Conservation (phyloP, 2,888 invertebrate species). For the Lacanobia oleracea region DNA sequence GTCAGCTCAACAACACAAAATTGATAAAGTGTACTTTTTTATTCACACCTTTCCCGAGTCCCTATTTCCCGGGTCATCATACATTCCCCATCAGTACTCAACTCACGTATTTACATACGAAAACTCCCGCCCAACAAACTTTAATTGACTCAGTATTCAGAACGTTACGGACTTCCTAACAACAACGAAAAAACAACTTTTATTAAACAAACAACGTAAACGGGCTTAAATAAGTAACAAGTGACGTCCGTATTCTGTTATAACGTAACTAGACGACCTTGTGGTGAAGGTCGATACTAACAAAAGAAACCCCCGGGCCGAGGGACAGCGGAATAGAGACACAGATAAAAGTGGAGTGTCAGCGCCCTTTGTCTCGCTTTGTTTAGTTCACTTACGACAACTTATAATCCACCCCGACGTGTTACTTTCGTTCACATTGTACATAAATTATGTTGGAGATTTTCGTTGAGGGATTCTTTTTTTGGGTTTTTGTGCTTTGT, state of each 20-base stretch:
- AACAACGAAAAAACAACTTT: constrained; percentile 54
- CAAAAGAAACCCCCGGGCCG: constrained; percentile 6
- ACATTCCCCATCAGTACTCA: constrained; percentile 17
- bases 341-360: constrained; percentile 41
- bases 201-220: constrained; percentile 50
- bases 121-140: constrained; percentile 41
- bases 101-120: constrained; percentile 22
- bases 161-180: constrained; percentile 33
- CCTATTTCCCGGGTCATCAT: neutral
- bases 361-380: constrained; percentile 40
- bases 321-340: constrained; percentile 6
- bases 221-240: constrained; percentile 51
- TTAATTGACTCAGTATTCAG: constrained; percentile 30
- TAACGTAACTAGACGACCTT: constrained; percentile 16
- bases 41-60: constrained; percentile 3
- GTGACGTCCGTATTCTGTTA: constrained; percentile 18
- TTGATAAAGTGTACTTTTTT: neutral
- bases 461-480: constrained; percentile 5
- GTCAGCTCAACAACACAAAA: neutral
- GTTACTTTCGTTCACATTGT: constrained; percentile 27
- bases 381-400: constrained; percentile 46
- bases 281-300: constrained; percentile 17
- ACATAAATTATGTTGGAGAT: constrained; percentile 31
- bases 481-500: neutral
- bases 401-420: constrained; percentile 37